Percentiles rank a stretch among this genome's conserved stretches.
Evolutionary conservation across 2,113 vertebrate species (phyloP).

Genomic region (Scatophagus argus): DNA sequence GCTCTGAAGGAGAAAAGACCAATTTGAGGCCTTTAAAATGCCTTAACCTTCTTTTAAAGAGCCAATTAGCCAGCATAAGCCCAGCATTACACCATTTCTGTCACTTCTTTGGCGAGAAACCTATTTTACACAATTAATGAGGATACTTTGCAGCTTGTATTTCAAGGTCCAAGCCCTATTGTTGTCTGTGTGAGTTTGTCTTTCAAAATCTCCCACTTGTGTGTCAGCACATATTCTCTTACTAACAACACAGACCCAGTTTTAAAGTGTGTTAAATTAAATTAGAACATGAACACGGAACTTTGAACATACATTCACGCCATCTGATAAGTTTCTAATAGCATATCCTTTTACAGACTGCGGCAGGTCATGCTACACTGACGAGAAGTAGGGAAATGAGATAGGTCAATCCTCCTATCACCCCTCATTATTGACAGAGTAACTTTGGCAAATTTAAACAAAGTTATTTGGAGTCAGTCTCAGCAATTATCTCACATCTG

Average conservation of each 20-base stretch:
- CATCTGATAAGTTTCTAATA: slow-evolving; percentile 21
- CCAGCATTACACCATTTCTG: slow-evolving; percentile 77
- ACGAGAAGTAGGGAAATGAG: slow-evolving; percentile 3
- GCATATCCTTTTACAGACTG: slow-evolving; percentile 7
- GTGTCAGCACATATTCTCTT: slow-evolving; percentile 34
- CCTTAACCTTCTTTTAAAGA: slow-evolving; percentile 84
- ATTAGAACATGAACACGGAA: slow-evolving; percentile 26
- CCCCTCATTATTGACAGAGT: slow-evolving; percentile 20
- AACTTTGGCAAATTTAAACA: slow-evolving; percentile 60
- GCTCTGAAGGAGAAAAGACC: slow-evolving; percentile 82
- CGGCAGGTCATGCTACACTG: slow-evolving; percentile 22
- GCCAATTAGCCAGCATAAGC: slow-evolving; percentile 84
- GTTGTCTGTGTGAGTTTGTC: slow-evolving; percentile 47
- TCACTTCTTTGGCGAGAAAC: slow-evolving; percentile 77
- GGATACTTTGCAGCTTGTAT: slow-evolving; percentile 71
- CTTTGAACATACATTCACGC: slow-evolving; percentile 19
- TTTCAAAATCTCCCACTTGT: slow-evolving; percentile 44
- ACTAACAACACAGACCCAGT: slow-evolving; percentile 29
- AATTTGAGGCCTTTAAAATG: slow-evolving; percentile 85
- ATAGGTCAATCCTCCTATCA: slow-evolving; percentile 35
- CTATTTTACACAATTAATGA: slow-evolving; percentile 83
- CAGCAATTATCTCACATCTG: slow-evolving; percentile 82
- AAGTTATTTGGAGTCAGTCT: slow-evolving; percentile 71
- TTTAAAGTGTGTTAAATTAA: slow-evolving; percentile 54
- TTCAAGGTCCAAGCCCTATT: slow-evolving; percentile 52